Evolutionary conservation across 2,113 vertebrate genomes (phyloP).

Genomic region (Rhineura floridana): DNA sequence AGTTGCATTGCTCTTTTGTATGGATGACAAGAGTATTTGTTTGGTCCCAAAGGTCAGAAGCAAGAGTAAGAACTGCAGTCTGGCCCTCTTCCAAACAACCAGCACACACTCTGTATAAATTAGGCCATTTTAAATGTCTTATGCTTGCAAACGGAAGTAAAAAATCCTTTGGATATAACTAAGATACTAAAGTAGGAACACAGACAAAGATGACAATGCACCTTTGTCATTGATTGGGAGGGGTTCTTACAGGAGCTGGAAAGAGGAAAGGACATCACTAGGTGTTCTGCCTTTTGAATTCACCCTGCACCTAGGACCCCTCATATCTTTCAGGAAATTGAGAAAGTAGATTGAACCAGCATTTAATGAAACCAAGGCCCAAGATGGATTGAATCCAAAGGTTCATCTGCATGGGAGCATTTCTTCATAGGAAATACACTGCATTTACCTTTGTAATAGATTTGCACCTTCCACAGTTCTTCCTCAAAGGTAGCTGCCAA

Average conservation of each 20-base stretch:
- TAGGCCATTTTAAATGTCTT: background rate
- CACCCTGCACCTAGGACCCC: background rate
- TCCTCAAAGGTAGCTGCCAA: no score
- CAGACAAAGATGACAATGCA: background rate
- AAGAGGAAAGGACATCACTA: no score
- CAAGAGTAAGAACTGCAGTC: fast-evolving
- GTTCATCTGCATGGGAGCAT: no score
- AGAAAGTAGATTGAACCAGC: background rate
- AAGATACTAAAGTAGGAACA: background rate
- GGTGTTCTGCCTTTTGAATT: background rate
- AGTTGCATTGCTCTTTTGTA: background rate
- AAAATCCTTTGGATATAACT: background rate
- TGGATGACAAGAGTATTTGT: background rate
- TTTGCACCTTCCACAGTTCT: no score
- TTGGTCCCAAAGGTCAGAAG: background rate
- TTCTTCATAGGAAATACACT: no score
- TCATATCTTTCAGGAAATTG: background rate
- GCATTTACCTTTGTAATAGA: no score
- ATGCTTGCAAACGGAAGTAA: background rate
- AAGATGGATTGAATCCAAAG: background rate
- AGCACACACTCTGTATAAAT: background rate
- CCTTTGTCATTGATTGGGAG: background rate
- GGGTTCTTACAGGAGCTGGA: background rate
- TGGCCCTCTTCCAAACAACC: background rate
- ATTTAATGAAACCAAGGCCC: background rate